Base-by-base conservation (phyloP, 2,888 invertebrate species). In the Apamea crenata region DNA sequence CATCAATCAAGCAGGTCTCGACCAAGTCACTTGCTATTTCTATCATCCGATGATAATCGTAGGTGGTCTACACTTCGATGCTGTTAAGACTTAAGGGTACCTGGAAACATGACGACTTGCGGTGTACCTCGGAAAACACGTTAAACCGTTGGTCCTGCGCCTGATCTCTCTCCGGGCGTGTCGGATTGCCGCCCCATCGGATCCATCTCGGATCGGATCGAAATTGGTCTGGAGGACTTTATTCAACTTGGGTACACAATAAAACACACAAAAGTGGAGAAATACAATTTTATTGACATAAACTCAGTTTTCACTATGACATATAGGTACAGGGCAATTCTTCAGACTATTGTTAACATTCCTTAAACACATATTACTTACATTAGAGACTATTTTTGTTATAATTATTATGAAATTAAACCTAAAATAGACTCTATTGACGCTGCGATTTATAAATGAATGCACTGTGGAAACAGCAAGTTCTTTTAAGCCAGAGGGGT, bases 211-310 rank as follows among this genome's bases (percentile, higher is more conserved):
- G n/a, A n/a, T n/a, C n/a, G n/a, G n/a, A n/a, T n/a, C n/a, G n/a
- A n/a, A n/a, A n/a, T n/a, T n/a, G n/a, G n/a, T n/a, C 21, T 21
- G 53, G 21, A 53, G 53, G 53, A 25, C 8, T 21, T 53, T 7
- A 25, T 53, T 53, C 21, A 21, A 53, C 53, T 53, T 10, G 53
- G 8, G 21, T 21, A 53, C 40, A 7, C n/a, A 77, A 79, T 61
- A 67, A 87, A 76, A 76, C 63, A 67, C 84, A 5, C 16, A 65
- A 53, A 44, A 36, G 21, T 81, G 77, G 69, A 80, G 85, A 82
- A 88, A 87, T 81, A 88, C 77, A 85, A 81, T 81, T 88, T 88
- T 88, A 88, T 87, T 88, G 85, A 76, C 87, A 81, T 66, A 81
- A 74, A 78, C 73, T 73, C 56, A 77, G 56, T 76, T 77, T 75